Evolutionary conservation across 2,113 vertebrate species (phyloP), one percentile per base, ranked within the genome.

Genomic region (Zapus hudsonius): DNA sequence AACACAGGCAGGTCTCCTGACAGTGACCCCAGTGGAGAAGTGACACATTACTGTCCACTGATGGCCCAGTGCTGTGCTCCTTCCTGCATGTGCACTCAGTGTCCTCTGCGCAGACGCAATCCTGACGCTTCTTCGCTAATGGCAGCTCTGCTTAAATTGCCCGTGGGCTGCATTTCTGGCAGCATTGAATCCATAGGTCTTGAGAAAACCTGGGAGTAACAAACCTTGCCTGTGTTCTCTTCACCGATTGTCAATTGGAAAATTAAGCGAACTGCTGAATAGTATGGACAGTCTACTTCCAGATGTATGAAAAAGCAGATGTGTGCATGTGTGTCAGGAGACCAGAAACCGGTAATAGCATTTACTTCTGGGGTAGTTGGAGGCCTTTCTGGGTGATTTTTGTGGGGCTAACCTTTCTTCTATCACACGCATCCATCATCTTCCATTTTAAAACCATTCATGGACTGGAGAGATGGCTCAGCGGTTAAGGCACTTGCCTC

Each of bases 91-190:
- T 83, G 36, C 75, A 84, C 76, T n/a, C n/a, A 61, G 70, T 74
- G 93, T 86, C 91, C 90, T 90, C 78, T 90, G 91, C 55, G 0
- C 11, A 0, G 0, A 15, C n/a, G n/a, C n/a, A n/a, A n/a, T n/a
- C n/a, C n/a, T n/a, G n/a, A n/a, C n/a, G n/a, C 64, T 78, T 78
- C 93, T 94, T 90, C 95, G 90, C 84, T 89, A 86, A 93, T 85
- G 64, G 66, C 83, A 42, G 86, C 87, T 85, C 94, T 93, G 90
- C n/a, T 76, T 83, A 94, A 96, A 64, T 87, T 25, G 22, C 63
- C 93, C 97, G 94, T 86, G 78, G 86, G 73, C 47, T 73, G 7
- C 3, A 7, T 90, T 94, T 96, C 94, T 76, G 93, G 94, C 93
- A 90, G 76, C 57, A 52, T 63, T 75, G 25, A 70, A 66, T 83